Conservation (phyloP, 2,797 vertebrate species). For the Iguana delicatissima region DNA sequence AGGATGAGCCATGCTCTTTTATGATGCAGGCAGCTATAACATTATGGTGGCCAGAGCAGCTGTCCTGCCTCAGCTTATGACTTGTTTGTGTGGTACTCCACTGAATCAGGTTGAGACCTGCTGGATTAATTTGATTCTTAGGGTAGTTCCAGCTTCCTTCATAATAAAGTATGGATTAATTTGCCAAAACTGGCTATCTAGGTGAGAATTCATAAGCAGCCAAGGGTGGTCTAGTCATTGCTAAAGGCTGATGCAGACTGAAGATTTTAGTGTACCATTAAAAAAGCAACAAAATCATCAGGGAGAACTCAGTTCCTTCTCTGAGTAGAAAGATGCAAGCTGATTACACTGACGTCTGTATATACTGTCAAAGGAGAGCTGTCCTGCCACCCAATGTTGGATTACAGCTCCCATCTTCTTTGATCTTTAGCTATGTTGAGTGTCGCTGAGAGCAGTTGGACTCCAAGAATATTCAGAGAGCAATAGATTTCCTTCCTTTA, state of each 20-base stretch:
- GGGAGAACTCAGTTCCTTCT: neutral
- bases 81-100: neutral
- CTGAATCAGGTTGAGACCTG: neutral
- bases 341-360: neutral
- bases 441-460: too few relatives aligned
- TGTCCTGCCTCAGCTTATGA: neutral
- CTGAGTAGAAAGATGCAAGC: neutral
- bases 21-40: neutral
- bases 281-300: neutral
- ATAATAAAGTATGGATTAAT: neutral
- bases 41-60: neutral
- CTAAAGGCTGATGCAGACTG: neutral
- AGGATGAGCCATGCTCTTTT: neutral
- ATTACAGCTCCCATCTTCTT: too few relatives aligned
- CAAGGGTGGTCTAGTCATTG: neutral
- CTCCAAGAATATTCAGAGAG: neutral
- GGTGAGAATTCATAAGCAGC: neutral
- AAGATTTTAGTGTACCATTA: neutral
- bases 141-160: neutral
- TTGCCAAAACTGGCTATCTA: too few relatives aligned
- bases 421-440: too few relatives aligned
- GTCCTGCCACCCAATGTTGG: too few relatives aligned
- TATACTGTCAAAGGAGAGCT: neutral
- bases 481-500: neutral
- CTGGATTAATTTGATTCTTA: neutral